phyloP scores from a whole-genome alignment of 2,888 invertebrate genomes.

The Tanytarsus gracilentus region DNA sequence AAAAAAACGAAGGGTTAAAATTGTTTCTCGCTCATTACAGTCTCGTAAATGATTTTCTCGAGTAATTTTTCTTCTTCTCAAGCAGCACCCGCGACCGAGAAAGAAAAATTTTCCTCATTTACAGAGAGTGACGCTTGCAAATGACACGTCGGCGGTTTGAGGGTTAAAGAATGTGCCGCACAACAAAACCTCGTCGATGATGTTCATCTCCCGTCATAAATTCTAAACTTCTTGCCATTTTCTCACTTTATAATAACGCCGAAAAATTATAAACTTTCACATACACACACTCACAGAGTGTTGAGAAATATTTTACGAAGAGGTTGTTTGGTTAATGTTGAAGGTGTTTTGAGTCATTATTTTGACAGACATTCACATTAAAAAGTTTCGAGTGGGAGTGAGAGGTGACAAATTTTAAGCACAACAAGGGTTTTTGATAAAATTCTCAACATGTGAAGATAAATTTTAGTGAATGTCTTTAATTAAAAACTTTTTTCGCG shows the following conservation, averaged over 20 bases:
- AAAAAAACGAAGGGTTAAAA: conserved; percentile 1
- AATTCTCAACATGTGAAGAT: background rate
- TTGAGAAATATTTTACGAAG: too few relatives aligned
- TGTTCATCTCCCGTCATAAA: background rate
- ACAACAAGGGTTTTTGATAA: background rate
- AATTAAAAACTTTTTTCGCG: too few relatives aligned
- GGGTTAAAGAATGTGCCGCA: conserved; percentile 2
- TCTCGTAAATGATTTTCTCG: background rate
- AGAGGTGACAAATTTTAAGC: conserved; percentile 26
- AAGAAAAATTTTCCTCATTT: background rate
- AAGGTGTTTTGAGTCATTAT: conserved; percentile 21
- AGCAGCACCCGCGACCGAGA: background rate
- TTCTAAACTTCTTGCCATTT: background rate
- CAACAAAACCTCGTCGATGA: background rate
- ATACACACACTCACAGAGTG: too few relatives aligned
- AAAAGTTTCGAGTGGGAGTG: conserved; percentile 13
- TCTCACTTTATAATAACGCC: background rate
- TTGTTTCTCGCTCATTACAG: background rate
- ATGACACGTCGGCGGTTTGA: conserved; percentile 27
- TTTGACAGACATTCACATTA: conserved; percentile 14
- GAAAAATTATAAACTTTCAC: background rate
- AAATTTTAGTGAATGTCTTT: too few relatives aligned
- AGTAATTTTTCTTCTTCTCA: conserved; percentile 8
- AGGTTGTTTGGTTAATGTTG: background rate
- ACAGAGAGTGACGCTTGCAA: conserved; percentile 16